Conservation (phyloP, 2,888 invertebrate genomes). For the Drepanosiphum platanoidis region DNA sequence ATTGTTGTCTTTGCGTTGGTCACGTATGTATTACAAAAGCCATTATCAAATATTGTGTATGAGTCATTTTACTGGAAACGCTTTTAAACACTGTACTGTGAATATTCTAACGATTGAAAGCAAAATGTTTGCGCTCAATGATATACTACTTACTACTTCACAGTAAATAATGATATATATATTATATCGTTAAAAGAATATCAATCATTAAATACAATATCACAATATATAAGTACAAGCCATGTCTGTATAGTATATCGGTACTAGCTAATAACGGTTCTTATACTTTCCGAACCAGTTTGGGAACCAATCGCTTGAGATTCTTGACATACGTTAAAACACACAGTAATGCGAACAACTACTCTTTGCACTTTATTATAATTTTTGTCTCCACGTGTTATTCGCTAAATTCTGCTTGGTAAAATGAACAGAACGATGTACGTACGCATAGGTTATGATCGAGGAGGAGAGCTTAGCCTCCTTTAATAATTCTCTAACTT, state of each 20-base stretch:
- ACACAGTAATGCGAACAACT: constrained; percentile 21
- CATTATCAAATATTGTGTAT: neutral
- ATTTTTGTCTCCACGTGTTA: constrained; percentile 20
- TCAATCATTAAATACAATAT: neutral
- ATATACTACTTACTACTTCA: too few species aligned
- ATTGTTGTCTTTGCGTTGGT: neutral
- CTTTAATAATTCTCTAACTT: too few species aligned
- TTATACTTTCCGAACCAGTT: neutral
- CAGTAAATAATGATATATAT: neutral
- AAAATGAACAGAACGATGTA: neutral
- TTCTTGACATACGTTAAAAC: constrained; percentile 25
- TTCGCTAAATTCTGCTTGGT: neutral
- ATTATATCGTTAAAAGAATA: neutral
- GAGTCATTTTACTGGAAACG: neutral
- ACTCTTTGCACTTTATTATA: constrained; percentile 18
- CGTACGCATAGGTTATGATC: neutral
- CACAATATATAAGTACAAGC: neutral
- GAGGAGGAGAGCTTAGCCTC: too few species aligned
- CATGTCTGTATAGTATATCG: neutral
- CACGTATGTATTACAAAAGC: neutral
- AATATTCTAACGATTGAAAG: neutral
- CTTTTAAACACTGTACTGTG: neutral
- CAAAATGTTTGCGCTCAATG: neutral
- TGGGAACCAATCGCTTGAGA: constrained; percentile 28
- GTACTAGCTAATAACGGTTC: neutral